Evolutionary conservation across 2,888 invertebrate genomes (phyloP), one percentile per base, ranked within the genome.

Genomic region (Thera obeliscata): DNA sequence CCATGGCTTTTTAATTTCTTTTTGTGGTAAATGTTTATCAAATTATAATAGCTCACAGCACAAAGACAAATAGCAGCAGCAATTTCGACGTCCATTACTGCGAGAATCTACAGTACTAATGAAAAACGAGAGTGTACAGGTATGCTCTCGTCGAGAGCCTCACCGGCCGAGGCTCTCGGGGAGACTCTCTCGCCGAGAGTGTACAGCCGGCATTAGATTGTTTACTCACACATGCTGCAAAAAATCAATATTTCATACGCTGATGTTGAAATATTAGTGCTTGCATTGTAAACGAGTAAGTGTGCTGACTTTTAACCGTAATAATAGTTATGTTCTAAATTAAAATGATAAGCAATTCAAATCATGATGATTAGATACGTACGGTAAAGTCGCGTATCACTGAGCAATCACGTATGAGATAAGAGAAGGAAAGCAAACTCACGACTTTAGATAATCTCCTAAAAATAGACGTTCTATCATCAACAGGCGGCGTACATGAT

Each of bases 381-480:
- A 81, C 43, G 74, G 49, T 33, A 73, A 67, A 60, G 63, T 68
- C 70, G 65, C 69, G 72, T 80, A 77, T 80, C 75, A 73, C 56
- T 56, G 74, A 67, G 77, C 73, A 81, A 82, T 81, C 81, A 81
- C 81, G 78, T 79, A 64, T 64, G 48, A 75, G 78, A 82, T 81
- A 83, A 74, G 73, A 63, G 61, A 72, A 74, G 72, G 70, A 76
- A 75, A 66, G 73, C 69, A 73, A 78, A 75, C 76, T 80, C 74
- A 78, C 75, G 75, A 76, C 74, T 79, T 69, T 61, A 78, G 77
- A 78, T 83, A 79, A 82, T 80, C 79, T 82, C 75, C 83, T 84
- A 85, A 86, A 89, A 87, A 89, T 89, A 89, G 80, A 75, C 75
- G 78, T 78, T 80, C 83, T 88, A 88, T 88, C 87, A 83, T 74